A percentile compares a stretch with the other conserved stretches of the same genome.
Evolutionary conservation across 1,140 invertebrate genomes (phyloP).

Genomic region (Octopus sinensis): DNA sequence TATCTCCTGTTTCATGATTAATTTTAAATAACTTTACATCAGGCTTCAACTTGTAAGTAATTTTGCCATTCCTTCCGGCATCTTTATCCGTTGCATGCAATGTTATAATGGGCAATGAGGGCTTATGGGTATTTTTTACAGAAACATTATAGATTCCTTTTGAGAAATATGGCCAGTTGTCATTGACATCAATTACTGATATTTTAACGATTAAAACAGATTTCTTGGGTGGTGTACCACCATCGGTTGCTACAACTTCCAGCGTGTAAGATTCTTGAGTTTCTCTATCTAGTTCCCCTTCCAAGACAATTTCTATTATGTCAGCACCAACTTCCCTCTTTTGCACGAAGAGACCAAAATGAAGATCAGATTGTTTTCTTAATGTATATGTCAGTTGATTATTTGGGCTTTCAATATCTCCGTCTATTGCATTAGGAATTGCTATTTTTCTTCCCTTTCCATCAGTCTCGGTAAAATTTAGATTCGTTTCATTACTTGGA

Average conservation of each 20-base stretch:
- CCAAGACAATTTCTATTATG: slow-evolving; percentile 17
- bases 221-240: slow-evolving; percentile 15
- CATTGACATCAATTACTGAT: slow-evolving; percentile 93
- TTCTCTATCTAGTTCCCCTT: slow-evolving; percentile 20
- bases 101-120: slow-evolving; percentile 59
- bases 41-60: slow-evolving; percentile 29
- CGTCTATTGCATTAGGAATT: slow-evolving; percentile 23
- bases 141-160: slow-evolving; percentile 65
- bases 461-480: slow-evolving; percentile 22
- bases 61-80: slow-evolving; percentile 34
- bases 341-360: slow-evolving; percentile 13
- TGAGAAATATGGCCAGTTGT: slow-evolving; percentile 84
- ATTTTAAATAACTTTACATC: slow-evolving; percentile 16
- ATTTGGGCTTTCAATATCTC: slow-evolving; percentile 20
- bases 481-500: background rate
- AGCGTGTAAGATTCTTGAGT: slow-evolving; percentile 13
- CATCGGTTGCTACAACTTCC: slow-evolving; percentile 16
- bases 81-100: slow-evolving; percentile 63
- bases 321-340: slow-evolving; percentile 1
- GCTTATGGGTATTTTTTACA: slow-evolving; percentile 53
- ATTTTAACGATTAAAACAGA: slow-evolving; percentile 72
- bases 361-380: slow-evolving; percentile 13
- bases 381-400: slow-evolving; percentile 19
- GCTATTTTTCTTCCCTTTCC: slow-evolving; percentile 14
- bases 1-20: slow-evolving; percentile 38